phyloP scores from a whole-genome alignment of 2,888 invertebrate genomes.

The Drosophila leonis region DNA sequence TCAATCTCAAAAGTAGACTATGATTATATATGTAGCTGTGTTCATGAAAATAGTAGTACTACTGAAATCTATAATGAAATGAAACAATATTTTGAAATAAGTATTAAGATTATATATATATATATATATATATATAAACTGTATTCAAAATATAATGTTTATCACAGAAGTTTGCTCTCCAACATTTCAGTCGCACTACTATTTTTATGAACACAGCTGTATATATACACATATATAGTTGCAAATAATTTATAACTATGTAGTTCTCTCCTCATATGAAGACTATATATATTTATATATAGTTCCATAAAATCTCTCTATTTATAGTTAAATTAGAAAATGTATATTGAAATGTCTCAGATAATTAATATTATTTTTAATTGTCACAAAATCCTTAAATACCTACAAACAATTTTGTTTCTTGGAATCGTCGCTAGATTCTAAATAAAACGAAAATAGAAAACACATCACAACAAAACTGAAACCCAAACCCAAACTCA shows the following conservation, averaged over 20 bases:
- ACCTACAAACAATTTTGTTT: slow-evolving; percentile 1
- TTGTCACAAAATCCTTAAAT: not conserved
- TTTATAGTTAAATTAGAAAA: not conserved
- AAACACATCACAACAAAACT: not conserved
- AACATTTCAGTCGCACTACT: too few species aligned
- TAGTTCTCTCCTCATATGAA: not conserved
- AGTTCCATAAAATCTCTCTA: not conserved
- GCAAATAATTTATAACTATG: not conserved
- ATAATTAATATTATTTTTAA: not conserved
- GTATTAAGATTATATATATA: too few species aligned
- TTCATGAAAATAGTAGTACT: too few species aligned
- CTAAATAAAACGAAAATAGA: not conserved
- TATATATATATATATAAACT: too few species aligned
- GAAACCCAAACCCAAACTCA: not conserved
- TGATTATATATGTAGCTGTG: not conserved
- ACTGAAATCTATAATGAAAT: too few species aligned
- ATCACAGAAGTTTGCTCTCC: too few species aligned
- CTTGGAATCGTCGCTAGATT: not conserved
- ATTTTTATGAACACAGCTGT: too few species aligned
- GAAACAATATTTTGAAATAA: too few species aligned
- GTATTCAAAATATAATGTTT: too few species aligned
- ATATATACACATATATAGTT: too few species aligned
- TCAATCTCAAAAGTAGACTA: not conserved
- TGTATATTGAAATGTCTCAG: not conserved
- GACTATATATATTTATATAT: too few species aligned